Evolutionary conservation across 1,140 invertebrate genomes (phyloP).

Genomic region (Telenomus remus): DNA sequence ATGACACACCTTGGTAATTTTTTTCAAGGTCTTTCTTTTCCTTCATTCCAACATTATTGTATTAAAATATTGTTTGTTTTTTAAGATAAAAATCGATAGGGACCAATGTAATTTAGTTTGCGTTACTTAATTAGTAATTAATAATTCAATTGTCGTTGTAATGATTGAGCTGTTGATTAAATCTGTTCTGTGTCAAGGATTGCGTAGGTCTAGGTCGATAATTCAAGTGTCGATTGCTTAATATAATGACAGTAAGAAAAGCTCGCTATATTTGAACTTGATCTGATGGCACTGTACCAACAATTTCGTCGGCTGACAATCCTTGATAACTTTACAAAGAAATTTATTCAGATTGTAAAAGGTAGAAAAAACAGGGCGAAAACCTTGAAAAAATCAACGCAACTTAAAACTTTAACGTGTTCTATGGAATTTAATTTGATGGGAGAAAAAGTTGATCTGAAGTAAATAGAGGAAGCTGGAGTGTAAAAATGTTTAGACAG

Average conservation of each 20-base stretch:
- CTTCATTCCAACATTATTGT: too few species aligned
- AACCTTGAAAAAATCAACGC: not conserved
- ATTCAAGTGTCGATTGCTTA: slow-evolving; percentile 48
- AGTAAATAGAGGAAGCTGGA: too few species aligned
- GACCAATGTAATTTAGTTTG: too few species aligned
- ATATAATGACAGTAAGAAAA: slow-evolving; percentile 35
- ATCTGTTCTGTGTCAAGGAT: slow-evolving; percentile 42
- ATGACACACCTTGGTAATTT: slow-evolving; percentile 88
- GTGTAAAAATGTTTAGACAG: too few species aligned
- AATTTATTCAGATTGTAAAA: not conserved
- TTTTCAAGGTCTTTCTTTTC: not conserved
- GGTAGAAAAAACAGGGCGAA: too few species aligned
- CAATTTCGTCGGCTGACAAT: slow-evolving; percentile 20
- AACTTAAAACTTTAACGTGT: not conserved
- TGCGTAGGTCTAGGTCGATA: slow-evolving; percentile 52
- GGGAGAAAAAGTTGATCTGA: too few species aligned
- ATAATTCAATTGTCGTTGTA: not conserved
- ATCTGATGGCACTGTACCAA: slow-evolving; percentile 51
- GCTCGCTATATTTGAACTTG: slow-evolving; percentile 45
- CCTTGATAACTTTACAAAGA: not conserved
- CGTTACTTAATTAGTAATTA: too few species aligned
- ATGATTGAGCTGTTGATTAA: slow-evolving; percentile 6
- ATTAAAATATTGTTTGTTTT: too few species aligned
- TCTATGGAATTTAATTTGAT: too few species aligned
- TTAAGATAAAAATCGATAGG: too few species aligned